These are phyloP conservation scores for Anagyrus pseudococci DNA, from an alignment of 2,888 invertebrate genomes.

Conservation along the genomic window DNA sequence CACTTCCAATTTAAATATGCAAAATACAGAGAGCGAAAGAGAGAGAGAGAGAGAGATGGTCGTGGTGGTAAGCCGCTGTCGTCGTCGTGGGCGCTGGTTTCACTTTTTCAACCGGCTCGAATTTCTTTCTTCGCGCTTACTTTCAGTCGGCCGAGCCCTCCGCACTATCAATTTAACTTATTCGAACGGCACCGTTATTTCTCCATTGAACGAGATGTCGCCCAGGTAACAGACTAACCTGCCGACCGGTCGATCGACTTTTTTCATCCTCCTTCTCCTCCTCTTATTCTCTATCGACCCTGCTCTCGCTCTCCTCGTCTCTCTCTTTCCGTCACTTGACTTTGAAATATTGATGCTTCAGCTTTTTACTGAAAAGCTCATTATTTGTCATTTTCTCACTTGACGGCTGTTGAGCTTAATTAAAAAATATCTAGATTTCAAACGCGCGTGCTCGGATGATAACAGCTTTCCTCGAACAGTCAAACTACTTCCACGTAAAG, in stretches of 20 bases:
- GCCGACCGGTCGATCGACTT: constrained; percentile 29
- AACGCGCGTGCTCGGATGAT: too few relatives aligned
- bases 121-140: constrained; percentile 1
- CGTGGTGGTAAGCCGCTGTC: neutral
- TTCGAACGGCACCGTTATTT: neutral
- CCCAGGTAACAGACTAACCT: neutral
- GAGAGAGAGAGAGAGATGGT: constrained; percentile 34
- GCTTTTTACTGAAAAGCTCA: too few relatives aligned
- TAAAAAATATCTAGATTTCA: too few relatives aligned
- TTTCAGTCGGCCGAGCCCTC: constrained; percentile 12
- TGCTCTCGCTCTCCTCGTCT: too few relatives aligned
- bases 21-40: constrained; percentile 47
- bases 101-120: constrained; percentile 2
- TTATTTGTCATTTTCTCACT: too few relatives aligned
- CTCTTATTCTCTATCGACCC: too few relatives aligned
- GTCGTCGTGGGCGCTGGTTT: neutral
- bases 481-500: too few relatives aligned
- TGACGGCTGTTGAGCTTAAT: too few relatives aligned
- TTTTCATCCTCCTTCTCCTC: too few relatives aligned
- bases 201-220: constrained; percentile 13
- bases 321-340: too few relatives aligned
- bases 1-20: constrained; percentile 57
- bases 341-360: too few relatives aligned
- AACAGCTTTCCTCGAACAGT: too few relatives aligned
- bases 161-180: constrained; percentile 51